These are phyloP conservation scores for Rhopilema esculentum DNA, from an alignment of 30 jellyfish, hydroid and myxozoan genomes.

Conservation along the genomic window DNA sequence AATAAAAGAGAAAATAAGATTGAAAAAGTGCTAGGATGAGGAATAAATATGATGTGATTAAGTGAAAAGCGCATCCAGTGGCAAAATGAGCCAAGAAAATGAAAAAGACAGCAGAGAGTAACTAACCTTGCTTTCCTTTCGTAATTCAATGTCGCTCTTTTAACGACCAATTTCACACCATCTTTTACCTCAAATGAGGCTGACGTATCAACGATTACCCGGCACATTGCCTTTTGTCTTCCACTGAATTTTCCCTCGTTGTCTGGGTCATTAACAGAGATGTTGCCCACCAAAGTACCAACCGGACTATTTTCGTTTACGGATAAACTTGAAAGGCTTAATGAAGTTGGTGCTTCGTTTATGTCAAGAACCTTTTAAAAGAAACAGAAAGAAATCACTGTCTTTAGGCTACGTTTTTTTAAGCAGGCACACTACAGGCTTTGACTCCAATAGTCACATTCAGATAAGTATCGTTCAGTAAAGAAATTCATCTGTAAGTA, in stretches of 20 bases:
- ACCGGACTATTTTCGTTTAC: constrained; percentile 71
- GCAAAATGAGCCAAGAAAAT: too few species aligned
- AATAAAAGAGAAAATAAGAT: too few species aligned
- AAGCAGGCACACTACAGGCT: too few species aligned
- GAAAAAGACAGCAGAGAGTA: background rate
- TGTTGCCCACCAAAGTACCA: constrained; percentile 44
- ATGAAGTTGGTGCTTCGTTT: constrained; percentile 86
- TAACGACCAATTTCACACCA: constrained; percentile 30
- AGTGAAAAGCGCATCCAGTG: too few species aligned
- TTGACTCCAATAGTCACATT: too few species aligned
- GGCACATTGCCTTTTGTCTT: constrained; percentile 47
- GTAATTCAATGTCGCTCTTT: constrained; percentile 54
- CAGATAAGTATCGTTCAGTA: too few species aligned
- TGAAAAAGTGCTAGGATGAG: too few species aligned
- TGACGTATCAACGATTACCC: constrained; percentile 32
- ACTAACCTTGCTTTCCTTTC: constrained; percentile 68
- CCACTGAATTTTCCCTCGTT: constrained; percentile 47
- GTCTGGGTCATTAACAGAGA: constrained; percentile 85
- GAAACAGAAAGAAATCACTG: background rate
- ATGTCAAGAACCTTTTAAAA: constrained; percentile 68
- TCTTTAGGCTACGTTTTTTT: background rate
- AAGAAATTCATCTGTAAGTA: too few species aligned
- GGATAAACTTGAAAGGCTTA: constrained; percentile 27
- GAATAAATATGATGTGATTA: too few species aligned
- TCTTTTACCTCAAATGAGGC: constrained; percentile 39